These are phyloP conservation scores for Drosophila punjabiensis DNA, from an alignment of 1,140 invertebrate species.

Conservation along the genomic window DNA sequence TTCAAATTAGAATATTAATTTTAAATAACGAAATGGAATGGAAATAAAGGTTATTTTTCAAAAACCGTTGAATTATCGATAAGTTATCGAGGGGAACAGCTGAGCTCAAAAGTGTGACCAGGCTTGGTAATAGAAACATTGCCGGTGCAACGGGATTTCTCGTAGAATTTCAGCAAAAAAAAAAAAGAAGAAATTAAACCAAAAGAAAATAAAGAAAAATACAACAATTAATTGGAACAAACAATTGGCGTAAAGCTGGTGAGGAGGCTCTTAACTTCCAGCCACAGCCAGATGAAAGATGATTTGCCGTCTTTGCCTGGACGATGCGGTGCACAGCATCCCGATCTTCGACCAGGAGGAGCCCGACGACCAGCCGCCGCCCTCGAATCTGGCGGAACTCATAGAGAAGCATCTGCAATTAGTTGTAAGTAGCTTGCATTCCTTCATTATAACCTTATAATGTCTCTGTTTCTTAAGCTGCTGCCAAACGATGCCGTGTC, in stretches of 20 bases:
- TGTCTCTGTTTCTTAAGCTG: constrained; percentile 2
- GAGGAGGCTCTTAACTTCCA: neutral
- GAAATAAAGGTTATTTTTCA: neutral
- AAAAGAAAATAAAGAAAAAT: neutral
- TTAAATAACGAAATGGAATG: neutral
- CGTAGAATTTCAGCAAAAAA: neutral
- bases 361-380: constrained; percentile 2
- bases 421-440: constrained; percentile 15
- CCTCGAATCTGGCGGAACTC: constrained; percentile 37
- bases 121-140: neutral
- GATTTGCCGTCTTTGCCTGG: constrained; percentile 54
- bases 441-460: no score
- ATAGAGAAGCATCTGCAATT: constrained; percentile 51
- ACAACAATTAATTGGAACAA: neutral
- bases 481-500: constrained; percentile 35
- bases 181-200: neutral
- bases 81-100: constrained; percentile 7
- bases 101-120: neutral
- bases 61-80: neutral
- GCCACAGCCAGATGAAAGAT: constrained; percentile 7
- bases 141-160: constrained; percentile 7
- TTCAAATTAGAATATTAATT: neutral
- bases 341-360: constrained; percentile 37
- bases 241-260: neutral
- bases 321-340: constrained; percentile 46